These are phyloP conservation scores for Dicrurus megarhynchus DNA, from an alignment of 2,113 vertebrate species.

Conservation along the genomic window DNA sequence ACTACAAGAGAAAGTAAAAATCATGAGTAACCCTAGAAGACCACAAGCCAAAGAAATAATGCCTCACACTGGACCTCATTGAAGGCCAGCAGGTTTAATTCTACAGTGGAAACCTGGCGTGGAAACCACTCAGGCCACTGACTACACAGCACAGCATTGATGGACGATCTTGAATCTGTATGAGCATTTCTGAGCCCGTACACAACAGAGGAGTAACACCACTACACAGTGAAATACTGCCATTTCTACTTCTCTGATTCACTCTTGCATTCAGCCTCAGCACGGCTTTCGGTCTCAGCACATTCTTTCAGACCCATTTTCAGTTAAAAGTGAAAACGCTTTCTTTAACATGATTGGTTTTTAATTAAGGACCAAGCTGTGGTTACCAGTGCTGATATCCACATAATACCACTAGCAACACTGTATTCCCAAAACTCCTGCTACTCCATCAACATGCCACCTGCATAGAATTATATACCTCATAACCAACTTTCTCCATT, in stretches of 20 bases:
- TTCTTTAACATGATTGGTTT: not conserved
- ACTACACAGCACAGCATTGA: not conserved
- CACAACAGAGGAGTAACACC: not conserved
- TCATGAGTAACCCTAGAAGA: not conserved
- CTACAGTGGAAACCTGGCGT: accelerated
- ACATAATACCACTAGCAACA: not conserved
- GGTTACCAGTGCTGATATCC: not conserved
- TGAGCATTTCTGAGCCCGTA: not conserved
- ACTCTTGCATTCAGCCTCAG: not conserved
- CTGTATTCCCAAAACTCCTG: not conserved
- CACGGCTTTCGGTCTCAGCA: not conserved
- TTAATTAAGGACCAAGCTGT: not conserved
- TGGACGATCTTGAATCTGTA: not conserved
- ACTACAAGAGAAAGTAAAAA: conserved; percentile 73
- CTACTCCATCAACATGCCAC: not conserved
- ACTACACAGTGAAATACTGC: not conserved
- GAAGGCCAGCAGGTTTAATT: not conserved
- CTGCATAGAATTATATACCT: not conserved
- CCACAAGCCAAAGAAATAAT: not conserved
- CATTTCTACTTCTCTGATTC: not conserved
- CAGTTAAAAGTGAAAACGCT: not conserved
- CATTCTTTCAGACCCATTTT: not conserved
- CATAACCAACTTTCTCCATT: not conserved
- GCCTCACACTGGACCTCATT: not conserved
- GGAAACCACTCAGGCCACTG: not conserved